These are phyloP conservation scores for Drosophila carrolli DNA, from an alignment of 1,140 invertebrate species.

Conservation along the genomic window DNA sequence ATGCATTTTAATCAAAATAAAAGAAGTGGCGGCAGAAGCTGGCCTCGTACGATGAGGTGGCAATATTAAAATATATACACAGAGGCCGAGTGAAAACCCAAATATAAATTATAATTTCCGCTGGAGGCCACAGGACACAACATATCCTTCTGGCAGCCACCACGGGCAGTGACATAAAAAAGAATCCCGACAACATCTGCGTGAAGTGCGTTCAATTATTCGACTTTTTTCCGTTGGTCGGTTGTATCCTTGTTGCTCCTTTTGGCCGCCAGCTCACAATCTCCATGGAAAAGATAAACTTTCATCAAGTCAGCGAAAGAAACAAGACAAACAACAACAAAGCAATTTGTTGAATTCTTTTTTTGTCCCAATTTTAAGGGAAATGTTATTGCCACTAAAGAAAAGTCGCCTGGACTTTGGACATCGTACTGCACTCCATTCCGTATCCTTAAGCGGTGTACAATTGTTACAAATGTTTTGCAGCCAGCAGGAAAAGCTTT, in stretches of 20 bases:
- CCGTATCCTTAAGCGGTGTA: constrained; percentile 32
- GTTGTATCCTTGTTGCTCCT: constrained; percentile 17
- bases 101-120: constrained; percentile 83
- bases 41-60: constrained; percentile 33
- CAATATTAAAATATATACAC: constrained; percentile 64
- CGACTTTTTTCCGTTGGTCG: constrained; percentile 38
- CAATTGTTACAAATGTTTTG: constrained; percentile 50
- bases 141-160: constrained; percentile 56
- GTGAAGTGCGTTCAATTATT: constrained; percentile 77
- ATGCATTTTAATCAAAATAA: constrained; percentile 81
- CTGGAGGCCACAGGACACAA: constrained; percentile 65
- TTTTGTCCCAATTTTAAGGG: constrained; percentile 56
- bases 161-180: constrained; percentile 34
- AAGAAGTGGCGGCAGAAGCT: constrained; percentile 29
- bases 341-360: constrained; percentile 38
- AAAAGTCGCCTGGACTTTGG: constrained; percentile 30
- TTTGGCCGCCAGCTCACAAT: constrained; percentile 3
- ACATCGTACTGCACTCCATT: constrained; percentile 37
- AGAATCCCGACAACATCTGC: constrained; percentile 71
- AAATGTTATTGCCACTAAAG: constrained; percentile 62
- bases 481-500: constrained; percentile 24
- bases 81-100: constrained; percentile 42
- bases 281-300: constrained; percentile 56
- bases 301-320: constrained; percentile 64
- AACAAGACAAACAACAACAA: constrained; percentile 46